Percentiles rank a stretch among this genome's conserved stretches.
Conservation (phyloP, 2,797 vertebrate species). For the Adrianichthys oophorus region DNA sequence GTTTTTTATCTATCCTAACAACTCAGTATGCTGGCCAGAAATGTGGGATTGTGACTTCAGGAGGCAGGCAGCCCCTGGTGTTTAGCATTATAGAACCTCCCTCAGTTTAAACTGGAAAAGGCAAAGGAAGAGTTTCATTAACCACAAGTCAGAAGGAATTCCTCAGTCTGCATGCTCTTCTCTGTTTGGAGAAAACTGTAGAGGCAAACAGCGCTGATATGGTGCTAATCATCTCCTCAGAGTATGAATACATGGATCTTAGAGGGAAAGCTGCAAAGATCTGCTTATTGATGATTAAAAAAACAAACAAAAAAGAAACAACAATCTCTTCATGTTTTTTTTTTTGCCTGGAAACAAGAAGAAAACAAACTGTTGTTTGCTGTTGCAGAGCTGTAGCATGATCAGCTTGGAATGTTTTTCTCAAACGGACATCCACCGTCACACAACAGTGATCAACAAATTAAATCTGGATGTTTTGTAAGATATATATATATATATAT, state of each 20-base stretch:
- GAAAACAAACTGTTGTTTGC: slow-evolving; percentile 2
- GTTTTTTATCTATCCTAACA: slow-evolving; percentile 49
- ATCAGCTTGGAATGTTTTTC: slow-evolving; percentile 6
- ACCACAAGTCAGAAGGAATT: slow-evolving; percentile 68
- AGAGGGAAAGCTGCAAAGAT: slow-evolving; percentile 15
- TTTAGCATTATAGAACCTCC: slow-evolving; percentile 60
- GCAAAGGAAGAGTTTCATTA: slow-evolving; percentile 78
- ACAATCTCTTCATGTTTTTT: neutral
- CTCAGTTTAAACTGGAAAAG: slow-evolving; percentile 75
- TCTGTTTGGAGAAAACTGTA: slow-evolving; percentile 30
- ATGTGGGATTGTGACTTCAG: slow-evolving; percentile 47
- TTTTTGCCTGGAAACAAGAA: neutral
- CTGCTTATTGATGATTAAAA: slow-evolving; percentile 4
- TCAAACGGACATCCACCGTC: slow-evolving; percentile 13
- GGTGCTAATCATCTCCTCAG: slow-evolving; percentile 38
- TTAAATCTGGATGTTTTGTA: slow-evolving; percentile 2
- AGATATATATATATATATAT: too few relatives aligned
- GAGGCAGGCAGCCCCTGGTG: slow-evolving; percentile 48
- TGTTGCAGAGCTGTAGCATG: slow-evolving; percentile 15
- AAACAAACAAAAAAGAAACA: too few relatives aligned
- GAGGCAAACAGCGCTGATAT: slow-evolving; percentile 26
- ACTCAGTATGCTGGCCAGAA: slow-evolving; percentile 66
- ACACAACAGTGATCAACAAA: slow-evolving; percentile 15
- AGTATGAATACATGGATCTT: neutral
- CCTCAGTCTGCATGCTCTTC: slow-evolving; percentile 39